Conservation (phyloP, 2,113 vertebrate genomes). For the Muntiacus reevesi region DNA sequence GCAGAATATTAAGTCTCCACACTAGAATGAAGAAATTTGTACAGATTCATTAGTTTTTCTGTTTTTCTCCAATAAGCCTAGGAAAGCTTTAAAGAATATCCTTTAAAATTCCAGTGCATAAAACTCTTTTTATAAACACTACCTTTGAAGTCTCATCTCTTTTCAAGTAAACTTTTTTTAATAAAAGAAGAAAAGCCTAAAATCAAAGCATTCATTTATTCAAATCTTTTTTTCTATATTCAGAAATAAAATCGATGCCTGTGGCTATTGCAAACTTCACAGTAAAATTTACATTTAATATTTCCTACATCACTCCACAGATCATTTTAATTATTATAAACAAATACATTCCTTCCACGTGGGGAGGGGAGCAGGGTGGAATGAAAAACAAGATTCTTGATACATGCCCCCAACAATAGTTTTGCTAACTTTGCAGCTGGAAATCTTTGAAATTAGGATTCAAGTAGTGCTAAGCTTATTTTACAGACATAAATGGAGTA, state of each 20-base stretch:
- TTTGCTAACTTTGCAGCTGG: background rate
- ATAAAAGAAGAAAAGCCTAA: background rate
- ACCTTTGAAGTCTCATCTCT: background rate
- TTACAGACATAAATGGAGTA: background rate
- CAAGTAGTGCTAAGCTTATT: background rate
- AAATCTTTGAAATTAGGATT: background rate
- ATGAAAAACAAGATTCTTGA: background rate
- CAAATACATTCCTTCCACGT: background rate
- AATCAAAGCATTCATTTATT: slow-evolving; percentile 24
- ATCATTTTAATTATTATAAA: background rate
- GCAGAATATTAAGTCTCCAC: slow-evolving; percentile 3
- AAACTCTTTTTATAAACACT: background rate
- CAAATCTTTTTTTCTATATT: background rate
- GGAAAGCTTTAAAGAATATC: background rate
- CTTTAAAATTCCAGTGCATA: background rate
- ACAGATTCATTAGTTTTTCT: background rate
- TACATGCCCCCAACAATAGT: background rate
- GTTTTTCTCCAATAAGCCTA: background rate
- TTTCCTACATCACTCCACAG: background rate
- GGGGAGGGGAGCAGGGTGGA: background rate
- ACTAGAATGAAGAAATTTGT: background rate
- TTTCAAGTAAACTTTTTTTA: background rate
- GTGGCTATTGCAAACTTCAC: background rate
- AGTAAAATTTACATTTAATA: background rate
- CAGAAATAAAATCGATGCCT: slow-evolving; percentile 11